Evolutionary conservation across 30 jellyfish, hydroid and myxozoan species (phyloP).

Genomic region (Clytia hemisphaerica): DNA sequence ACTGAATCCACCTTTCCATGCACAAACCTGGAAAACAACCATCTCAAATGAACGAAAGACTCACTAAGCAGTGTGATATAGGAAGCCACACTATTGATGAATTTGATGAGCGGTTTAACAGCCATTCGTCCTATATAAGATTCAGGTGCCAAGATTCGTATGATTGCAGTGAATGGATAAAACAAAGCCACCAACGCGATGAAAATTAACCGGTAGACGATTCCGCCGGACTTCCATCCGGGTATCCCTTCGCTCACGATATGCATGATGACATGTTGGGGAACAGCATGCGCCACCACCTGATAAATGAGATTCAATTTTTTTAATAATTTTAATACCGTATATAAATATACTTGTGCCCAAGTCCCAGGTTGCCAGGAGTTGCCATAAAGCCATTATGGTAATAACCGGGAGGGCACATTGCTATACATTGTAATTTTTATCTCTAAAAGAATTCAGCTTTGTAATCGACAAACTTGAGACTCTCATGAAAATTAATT

Average conservation of each 20-base stretch:
- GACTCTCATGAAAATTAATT: no score
- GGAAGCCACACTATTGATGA: slow-evolving; percentile 80
- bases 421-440: no score
- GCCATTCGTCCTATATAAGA: slow-evolving; percentile 43
- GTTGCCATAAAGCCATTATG: no score
- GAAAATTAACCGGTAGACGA: slow-evolving; percentile 22
- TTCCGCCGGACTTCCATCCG: slow-evolving; percentile 52
- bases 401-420: no score
- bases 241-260: slow-evolving; percentile 54
- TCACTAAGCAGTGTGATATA: slow-evolving; percentile 64
- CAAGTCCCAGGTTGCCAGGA: no score
- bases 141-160: slow-evolving; percentile 46
- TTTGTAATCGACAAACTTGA: slow-evolving; percentile 26
- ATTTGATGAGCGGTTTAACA: slow-evolving; percentile 52
- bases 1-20: no score
- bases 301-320: neutral
- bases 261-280: slow-evolving; percentile 65
- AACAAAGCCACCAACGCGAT: slow-evolving; percentile 26
- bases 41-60: neutral
- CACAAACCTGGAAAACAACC: no score
- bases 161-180: slow-evolving; percentile 62
- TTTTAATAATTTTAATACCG: neutral
- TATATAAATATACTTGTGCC: no score
- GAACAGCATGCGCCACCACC: slow-evolving; percentile 85
- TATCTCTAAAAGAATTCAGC: no score